Conservation (phyloP, 2,797 vertebrate species). For the Lophius americanus region DNA sequence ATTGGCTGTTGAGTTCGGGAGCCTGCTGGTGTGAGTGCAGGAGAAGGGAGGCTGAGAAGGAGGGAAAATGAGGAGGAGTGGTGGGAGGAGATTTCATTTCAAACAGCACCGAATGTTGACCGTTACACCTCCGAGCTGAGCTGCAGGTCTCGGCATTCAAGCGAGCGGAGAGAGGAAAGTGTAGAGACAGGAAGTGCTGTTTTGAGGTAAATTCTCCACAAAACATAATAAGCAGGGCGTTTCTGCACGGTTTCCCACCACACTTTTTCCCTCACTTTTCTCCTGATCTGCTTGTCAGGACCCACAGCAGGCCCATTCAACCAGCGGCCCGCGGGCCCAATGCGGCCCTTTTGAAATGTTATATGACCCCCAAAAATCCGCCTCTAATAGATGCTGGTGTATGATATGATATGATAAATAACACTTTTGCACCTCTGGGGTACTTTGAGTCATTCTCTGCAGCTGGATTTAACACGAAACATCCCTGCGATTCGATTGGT, state of each 20-base stretch:
- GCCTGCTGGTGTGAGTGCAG: conserved; percentile 39
- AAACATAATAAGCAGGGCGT: conserved; percentile 13
- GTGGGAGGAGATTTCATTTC: conserved; percentile 61
- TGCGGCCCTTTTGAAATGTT: no score
- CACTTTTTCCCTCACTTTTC: background rate
- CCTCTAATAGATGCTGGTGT: no score
- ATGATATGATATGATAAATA: no score
- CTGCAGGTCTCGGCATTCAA: conserved; percentile 6
- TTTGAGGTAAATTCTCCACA: conserved; percentile 27
- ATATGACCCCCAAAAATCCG: no score
- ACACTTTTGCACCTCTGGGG: no score
- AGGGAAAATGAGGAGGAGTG: conserved; percentile 14
- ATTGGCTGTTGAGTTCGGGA: conserved; percentile 43
- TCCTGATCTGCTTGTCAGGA: conserved; percentile 2
- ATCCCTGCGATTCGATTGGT: no score
- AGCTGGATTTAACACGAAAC: no score
- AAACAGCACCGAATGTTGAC: conserved; percentile 59
- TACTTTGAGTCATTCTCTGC: no score
- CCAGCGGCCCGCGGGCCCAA: no score
- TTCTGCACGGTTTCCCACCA: conserved; percentile 11
- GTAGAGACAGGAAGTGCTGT: conserved; percentile 1
- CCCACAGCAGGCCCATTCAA: background rate
- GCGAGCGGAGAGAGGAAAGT: conserved; percentile 13
- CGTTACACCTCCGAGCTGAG: conserved; percentile 45
- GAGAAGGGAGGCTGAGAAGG: background rate